Base-by-base conservation (phyloP, 2,797 vertebrate genomes). In the Coreius guichenoti region DNA sequence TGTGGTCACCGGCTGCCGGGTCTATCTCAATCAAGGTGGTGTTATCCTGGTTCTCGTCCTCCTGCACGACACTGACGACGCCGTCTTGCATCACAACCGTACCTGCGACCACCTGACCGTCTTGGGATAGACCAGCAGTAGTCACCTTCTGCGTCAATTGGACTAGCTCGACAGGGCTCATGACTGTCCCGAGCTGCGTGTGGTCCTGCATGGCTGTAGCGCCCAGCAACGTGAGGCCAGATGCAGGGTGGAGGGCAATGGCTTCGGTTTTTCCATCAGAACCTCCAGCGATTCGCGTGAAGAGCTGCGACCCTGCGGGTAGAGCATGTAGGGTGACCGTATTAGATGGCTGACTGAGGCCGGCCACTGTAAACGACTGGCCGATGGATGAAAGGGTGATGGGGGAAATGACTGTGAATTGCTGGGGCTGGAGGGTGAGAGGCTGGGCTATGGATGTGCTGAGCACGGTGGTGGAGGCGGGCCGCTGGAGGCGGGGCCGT, bases 381-480 rank as follows among this genome's bases (percentile, higher is more conserved):
- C 95, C 95, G 3, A 97, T 92, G 0, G 98, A 97, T 0, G 97
- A 94, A 0, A 99, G 95, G 0, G 97, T 94, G 23, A 99, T 97
- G 31, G 98, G 97, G 0, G 97, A 99, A 58, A 99, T 96, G 78
- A 99, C 96, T 0, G 98, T 98, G 93, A 98, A 98, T 92, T 96
- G 96, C 90, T 97, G 97, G 43, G 96, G 93, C 88, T 94, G 94
- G 84, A 94, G 94, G 88, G 90, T 5, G 14, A 92, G 81, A 58
- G 92, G 94, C 88, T 93, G 93, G 81, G 88, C 84, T 94, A 95
- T 0, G 92, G 96, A 51, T 2, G 84, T 92, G 88, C 95, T 95
- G 80, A 99, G 93, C 58, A 98, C 95, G 0, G 97, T 96, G 0
- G 97, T 96, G 0, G 98, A 99, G 81, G 96, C 95, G 0, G 98